Conservation (phyloP, 2,797 vertebrate species). For the Diceros bicornis region DNA sequence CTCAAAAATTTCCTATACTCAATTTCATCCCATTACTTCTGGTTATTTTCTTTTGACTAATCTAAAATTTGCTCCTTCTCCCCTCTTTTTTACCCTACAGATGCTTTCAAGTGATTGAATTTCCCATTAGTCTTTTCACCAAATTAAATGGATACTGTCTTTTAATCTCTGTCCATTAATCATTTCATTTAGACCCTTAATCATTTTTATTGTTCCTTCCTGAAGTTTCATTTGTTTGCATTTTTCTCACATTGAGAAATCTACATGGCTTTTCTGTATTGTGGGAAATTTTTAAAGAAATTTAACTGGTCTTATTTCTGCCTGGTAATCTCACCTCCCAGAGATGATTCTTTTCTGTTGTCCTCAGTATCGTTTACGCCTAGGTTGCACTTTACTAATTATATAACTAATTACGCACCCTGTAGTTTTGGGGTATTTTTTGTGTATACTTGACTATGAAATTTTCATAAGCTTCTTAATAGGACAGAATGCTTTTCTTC, state of each 20-base stretch:
- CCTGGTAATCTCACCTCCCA: constrained; percentile 63
- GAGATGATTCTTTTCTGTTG: constrained; percentile 56
- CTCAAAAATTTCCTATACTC: constrained; percentile 70
- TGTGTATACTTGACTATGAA: background rate
- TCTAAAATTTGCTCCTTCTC: constrained; percentile 70
- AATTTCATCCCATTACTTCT: constrained; percentile 77
- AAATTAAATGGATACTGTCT: constrained; percentile 76
- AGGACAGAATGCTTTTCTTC: background rate
- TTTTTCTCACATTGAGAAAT: constrained; percentile 70
- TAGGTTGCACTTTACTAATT: constrained; percentile 38
- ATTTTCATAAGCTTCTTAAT: constrained; percentile 7
- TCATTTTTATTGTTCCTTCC: constrained; percentile 80
- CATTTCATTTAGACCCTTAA: constrained; percentile 77
- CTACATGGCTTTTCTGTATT: constrained; percentile 42
- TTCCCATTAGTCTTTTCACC: constrained; percentile 79
- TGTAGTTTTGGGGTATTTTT: background rate
- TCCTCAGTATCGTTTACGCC: background rate
- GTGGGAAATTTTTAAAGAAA: constrained; percentile 36
- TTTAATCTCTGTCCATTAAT: constrained; percentile 79
- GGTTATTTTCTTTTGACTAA: constrained; percentile 78
- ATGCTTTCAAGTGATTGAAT: constrained; percentile 73
- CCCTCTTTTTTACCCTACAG: background rate
- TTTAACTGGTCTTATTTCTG: constrained; percentile 54
- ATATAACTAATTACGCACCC: constrained; percentile 53
- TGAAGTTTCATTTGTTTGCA: constrained; percentile 77